Base-by-base conservation (phyloP, 2,888 invertebrate genomes). In the Drosophila crucigera region DNA sequence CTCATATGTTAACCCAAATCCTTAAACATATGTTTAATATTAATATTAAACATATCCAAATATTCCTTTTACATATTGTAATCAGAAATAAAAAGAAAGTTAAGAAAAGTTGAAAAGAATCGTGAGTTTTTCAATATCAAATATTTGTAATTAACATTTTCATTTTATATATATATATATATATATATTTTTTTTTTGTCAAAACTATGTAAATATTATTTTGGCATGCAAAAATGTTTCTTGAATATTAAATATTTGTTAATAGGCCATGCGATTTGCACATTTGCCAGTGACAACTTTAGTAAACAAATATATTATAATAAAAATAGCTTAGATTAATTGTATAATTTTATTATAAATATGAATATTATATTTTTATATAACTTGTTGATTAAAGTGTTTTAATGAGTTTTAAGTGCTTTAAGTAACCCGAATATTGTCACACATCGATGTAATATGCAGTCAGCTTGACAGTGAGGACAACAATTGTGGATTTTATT, bases 251-350 rank as follows among this genome's bases (percentile, higher is more conserved):
- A 55, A 69, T 74, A 68, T 76, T 60, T 68, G 64, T 66, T 72
- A 82, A 76, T 82, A 70, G 70, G 69, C 71, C 68, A 74, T 72
- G 53, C 56, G 22, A 66, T 74, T 58, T 71, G 56, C 66, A 63
- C 60, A 68, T 53, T 65, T 35, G 4, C n/a, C 49, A 61, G 4
- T n/a, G 11, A 25, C 47, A 33, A 50, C 25, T 39, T 11, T 11
- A 16, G 3, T 19, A 11, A 22, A 39, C 50, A 52, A 49, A 47
- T 16, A 14, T 11, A 35, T 28, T 41, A 43, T 41, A 9, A 19
- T 4, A 16, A 9, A 33, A 25, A 22, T 41, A 10, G 6, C 30
- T 30, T 30, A 30, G 6, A 30, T 30, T 30, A 30, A 6, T 30
- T 30, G 30, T 6, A 30, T 30, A 30, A 30, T 30, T 6, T 30